A percentile compares a stretch with the other conserved stretches of the same genome.
phyloP scores from a whole-genome alignment of 2,113 vertebrate genomes.

The Myrmecophaga tridactyla region DNA sequence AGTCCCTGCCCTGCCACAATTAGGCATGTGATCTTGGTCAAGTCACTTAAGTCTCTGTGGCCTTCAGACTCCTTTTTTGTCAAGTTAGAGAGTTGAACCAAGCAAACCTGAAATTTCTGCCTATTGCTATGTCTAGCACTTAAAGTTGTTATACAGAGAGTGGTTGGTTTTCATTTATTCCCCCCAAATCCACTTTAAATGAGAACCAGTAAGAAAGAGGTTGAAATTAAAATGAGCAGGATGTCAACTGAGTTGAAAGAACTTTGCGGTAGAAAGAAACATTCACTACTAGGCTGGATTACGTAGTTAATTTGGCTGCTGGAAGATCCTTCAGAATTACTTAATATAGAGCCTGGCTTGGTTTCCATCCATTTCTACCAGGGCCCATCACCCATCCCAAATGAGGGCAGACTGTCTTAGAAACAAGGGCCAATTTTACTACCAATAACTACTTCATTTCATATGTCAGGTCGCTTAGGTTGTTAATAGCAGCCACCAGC shows the following conservation, averaged over 20 bases:
- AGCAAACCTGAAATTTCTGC: no score
- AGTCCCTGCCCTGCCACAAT: not conserved
- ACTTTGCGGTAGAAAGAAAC: not conserved
- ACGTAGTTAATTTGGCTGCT: not conserved
- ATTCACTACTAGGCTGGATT: not conserved
- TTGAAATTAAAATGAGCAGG: not conserved
- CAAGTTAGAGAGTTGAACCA: slow-evolving; percentile 31
- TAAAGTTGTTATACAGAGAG: not conserved
- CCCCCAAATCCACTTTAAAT: slow-evolving; percentile 36
- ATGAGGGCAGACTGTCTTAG: not conserved
- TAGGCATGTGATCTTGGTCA: slow-evolving; percentile 16
- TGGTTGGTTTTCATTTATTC: slow-evolving; percentile 22
- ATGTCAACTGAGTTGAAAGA: slow-evolving; percentile 7
- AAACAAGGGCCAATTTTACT: not conserved
- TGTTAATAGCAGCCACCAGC: not conserved
- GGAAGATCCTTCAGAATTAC: not conserved
- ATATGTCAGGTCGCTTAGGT: not conserved
- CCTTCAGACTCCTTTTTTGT: slow-evolving; percentile 40
- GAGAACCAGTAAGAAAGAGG: not conserved
- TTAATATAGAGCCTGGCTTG: not conserved
- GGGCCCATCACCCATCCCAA: not conserved
- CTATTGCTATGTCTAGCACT: not conserved
- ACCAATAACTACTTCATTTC: not conserved
- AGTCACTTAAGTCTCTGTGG: slow-evolving; percentile 35
- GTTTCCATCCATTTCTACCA: not conserved